Conservation (phyloP, 2,888 invertebrate species). For the Meta bourneti region DNA sequence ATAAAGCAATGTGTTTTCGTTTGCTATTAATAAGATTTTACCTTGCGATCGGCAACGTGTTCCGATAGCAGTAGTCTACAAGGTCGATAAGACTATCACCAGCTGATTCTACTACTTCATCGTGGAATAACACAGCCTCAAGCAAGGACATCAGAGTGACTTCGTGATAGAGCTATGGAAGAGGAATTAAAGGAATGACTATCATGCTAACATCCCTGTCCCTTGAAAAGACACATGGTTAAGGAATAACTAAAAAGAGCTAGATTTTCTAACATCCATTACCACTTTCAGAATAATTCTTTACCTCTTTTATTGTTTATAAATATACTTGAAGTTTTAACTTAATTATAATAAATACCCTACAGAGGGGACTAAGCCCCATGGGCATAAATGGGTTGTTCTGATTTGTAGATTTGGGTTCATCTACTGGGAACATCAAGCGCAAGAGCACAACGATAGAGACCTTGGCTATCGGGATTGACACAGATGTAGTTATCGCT, state of each 20-base stretch:
- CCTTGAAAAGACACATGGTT: no score
- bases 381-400: no score
- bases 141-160: conserved; percentile 48
- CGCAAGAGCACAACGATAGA: no score
- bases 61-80: conserved; percentile 63
- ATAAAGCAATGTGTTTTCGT: no score
- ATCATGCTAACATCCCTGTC: no score
- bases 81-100: conserved; percentile 61
- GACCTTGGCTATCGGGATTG: no score
- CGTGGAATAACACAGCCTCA: conserved; percentile 70
- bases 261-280: background rate
- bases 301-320: background rate
- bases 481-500: no score
- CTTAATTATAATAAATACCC: background rate
- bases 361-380: no score
- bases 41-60: conserved; percentile 36
- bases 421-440: no score
- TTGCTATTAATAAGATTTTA: background rate
- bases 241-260: no score
- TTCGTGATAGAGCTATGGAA: conserved; percentile 66
- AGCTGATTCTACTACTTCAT: conserved; percentile 66
- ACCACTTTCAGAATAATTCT: background rate
- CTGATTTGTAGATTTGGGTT: no score
- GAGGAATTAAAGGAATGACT: background rate
- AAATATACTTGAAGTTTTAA: background rate